Conservation (phyloP, 2,888 invertebrate genomes). For the Drosophila hawaiiensis region DNA sequence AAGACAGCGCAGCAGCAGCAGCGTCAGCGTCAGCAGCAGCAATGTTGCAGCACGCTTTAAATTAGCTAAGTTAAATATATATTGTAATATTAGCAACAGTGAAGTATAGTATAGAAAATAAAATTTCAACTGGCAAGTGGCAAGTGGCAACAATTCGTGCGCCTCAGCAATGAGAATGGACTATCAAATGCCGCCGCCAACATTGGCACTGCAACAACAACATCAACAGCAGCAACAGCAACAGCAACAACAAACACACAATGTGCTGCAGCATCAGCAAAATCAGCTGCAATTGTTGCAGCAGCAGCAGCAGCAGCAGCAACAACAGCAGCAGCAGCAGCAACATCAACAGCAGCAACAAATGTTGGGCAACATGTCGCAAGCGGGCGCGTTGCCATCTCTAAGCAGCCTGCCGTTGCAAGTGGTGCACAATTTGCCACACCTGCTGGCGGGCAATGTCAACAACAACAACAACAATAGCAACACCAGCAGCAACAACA, state of each 20-base stretch:
- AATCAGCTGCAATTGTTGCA: constrained; percentile 80
- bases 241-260: constrained; percentile 69
- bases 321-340: constrained; percentile 77
- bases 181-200: constrained; percentile 85
- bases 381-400: constrained; percentile 80
- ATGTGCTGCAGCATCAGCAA: constrained; percentile 77
- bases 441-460: constrained; percentile 74
- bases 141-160: constrained; percentile 41
- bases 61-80: constrained; percentile 20
- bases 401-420: constrained; percentile 84
- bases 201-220: constrained; percentile 81
- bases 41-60: constrained; percentile 31
- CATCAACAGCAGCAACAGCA: constrained; percentile 72
- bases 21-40: constrained; percentile 21
- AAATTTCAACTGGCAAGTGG: constrained; percentile 23
- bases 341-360: constrained; percentile 82
- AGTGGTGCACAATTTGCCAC: constrained; percentile 85
- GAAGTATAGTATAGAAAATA: constrained; percentile 5
- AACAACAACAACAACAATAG: constrained; percentile 42
- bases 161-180: constrained; percentile 84
- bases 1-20: constrained; percentile 30
- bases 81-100: not conserved
- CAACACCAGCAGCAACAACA: constrained; percentile 20
- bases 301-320: constrained; percentile 73
- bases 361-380: constrained; percentile 82